These are phyloP conservation scores for Drosophila miranda DNA, from an alignment of 1,140 invertebrate species.

Conservation along the genomic window DNA sequence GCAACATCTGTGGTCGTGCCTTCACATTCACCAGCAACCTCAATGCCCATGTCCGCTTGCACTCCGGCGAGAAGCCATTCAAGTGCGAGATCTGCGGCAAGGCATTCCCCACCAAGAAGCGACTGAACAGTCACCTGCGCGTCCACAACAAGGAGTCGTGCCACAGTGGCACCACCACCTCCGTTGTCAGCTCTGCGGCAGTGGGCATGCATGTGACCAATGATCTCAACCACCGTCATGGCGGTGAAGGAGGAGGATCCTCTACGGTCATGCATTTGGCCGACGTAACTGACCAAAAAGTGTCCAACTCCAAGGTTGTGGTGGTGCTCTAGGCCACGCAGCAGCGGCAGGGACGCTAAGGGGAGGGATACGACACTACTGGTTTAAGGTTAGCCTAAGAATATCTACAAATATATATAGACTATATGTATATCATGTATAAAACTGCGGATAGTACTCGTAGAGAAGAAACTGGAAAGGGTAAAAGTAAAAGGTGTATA, in stretches of 20 bases:
- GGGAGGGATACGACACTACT: not conserved
- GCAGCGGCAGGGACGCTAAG: not conserved
- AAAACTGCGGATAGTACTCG: too few relatives aligned
- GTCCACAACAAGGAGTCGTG: slow-evolving; percentile 64
- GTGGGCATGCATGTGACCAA: not conserved
- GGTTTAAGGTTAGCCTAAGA: slow-evolving; percentile 25
- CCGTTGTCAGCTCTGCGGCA: not conserved
- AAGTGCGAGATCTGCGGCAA: slow-evolving; percentile 69
- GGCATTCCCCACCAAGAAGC: slow-evolving; percentile 72
- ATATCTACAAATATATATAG: slow-evolving; percentile 2
- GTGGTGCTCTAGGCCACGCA: slow-evolving; percentile 51
- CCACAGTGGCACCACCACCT: slow-evolving; percentile 14
- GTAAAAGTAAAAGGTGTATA: too few relatives aligned
- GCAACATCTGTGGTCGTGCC: slow-evolving; percentile 69
- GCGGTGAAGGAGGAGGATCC: not conserved
- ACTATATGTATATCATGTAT: too few relatives aligned
- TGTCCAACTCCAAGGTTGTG: slow-evolving; percentile 67
- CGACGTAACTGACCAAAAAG: slow-evolving; percentile 55
- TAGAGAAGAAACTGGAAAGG: too few relatives aligned
- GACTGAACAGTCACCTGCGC: slow-evolving; percentile 63
- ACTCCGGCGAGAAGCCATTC: slow-evolving; percentile 87
- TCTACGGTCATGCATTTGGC: slow-evolving; percentile 7
- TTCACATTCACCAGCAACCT: slow-evolving; percentile 81
- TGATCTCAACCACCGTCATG: not conserved
- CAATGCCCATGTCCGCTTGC: slow-evolving; percentile 84